phyloP scores from a whole-genome alignment of 1,140 invertebrate genomes.

The Diuraphis noxia region DNA sequence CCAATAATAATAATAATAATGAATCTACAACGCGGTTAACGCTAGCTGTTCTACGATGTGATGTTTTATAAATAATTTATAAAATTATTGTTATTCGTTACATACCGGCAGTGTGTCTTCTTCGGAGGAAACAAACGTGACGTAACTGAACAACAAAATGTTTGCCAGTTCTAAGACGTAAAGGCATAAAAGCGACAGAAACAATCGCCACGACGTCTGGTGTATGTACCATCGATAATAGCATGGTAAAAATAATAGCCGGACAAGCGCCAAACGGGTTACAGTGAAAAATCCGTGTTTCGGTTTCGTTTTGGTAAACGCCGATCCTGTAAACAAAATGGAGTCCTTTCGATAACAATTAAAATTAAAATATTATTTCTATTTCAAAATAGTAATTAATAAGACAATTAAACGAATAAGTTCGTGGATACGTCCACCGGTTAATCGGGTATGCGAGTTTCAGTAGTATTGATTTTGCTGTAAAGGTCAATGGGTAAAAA shows the following conservation, averaged over 20 bases:
- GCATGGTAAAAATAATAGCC: conserved; percentile 80
- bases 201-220: conserved; percentile 78
- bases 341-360: background rate
- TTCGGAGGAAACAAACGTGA: conserved; percentile 26
- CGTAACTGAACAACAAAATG: conserved; percentile 58
- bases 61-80: background rate
- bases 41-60: background rate
- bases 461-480: conserved; percentile 48
- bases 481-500: conserved; percentile 37
- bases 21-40: background rate
- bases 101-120: conserved; percentile 19
- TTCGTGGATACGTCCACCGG: background rate
- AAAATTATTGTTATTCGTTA: background rate
- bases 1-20: background rate
- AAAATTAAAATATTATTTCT: background rate
- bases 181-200: conserved; percentile 72
- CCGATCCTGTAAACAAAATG: conserved; percentile 71
- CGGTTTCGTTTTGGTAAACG: conserved; percentile 91
- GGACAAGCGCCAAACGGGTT: conserved; percentile 74
- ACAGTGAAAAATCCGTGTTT: conserved; percentile 84
- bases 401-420: background rate
- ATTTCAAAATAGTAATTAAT: background rate
- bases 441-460: background rate
- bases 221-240: conserved; percentile 85
- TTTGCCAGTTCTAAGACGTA: conserved; percentile 78